A percentile compares a stretch with the other conserved stretches of the same genome.
These are phyloP conservation scores for Drosophila lini DNA, from an alignment of 1,140 invertebrate genomes.

Conservation along the genomic window DNA sequence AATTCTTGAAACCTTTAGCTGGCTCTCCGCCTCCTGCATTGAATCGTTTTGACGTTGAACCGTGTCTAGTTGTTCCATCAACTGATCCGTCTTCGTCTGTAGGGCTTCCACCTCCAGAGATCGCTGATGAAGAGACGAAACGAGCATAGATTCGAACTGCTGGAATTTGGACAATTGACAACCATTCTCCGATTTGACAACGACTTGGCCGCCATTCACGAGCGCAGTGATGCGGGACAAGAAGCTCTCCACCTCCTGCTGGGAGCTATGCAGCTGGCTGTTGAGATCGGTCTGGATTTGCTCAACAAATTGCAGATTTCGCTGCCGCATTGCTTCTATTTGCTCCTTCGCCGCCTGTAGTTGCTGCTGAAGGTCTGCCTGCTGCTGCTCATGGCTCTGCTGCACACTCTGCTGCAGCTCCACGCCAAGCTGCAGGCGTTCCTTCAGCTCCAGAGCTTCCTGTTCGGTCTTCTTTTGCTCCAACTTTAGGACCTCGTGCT, in stretches of 20 bases:
- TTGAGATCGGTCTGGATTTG: not conserved
- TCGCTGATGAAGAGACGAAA: not conserved
- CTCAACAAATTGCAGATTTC: slow-evolving; percentile 1
- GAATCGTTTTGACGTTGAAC: not conserved
- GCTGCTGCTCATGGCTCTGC: not conserved
- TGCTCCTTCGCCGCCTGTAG: not conserved
- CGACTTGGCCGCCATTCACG: not conserved
- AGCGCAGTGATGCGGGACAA: not conserved
- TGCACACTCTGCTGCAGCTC: not conserved
- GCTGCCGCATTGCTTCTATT: not conserved
- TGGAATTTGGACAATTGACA: not conserved
- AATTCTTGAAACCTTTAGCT: not conserved
- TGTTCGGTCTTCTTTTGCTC: not conserved
- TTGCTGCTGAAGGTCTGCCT: not conserved
- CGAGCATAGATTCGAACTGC: not conserved
- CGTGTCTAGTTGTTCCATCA: not conserved
- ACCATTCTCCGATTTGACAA: not conserved
- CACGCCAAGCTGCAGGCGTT: not conserved
- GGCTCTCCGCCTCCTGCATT: not conserved
- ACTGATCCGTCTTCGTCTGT: not conserved
- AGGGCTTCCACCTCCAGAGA: not conserved
- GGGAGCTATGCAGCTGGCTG: not conserved
- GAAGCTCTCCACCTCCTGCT: not conserved
- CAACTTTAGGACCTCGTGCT: not conserved
- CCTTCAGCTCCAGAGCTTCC: not conserved